These are phyloP conservation scores for Polypterus senegalus DNA, from an alignment of 2,113 vertebrate species.

Conservation along the genomic window DNA sequence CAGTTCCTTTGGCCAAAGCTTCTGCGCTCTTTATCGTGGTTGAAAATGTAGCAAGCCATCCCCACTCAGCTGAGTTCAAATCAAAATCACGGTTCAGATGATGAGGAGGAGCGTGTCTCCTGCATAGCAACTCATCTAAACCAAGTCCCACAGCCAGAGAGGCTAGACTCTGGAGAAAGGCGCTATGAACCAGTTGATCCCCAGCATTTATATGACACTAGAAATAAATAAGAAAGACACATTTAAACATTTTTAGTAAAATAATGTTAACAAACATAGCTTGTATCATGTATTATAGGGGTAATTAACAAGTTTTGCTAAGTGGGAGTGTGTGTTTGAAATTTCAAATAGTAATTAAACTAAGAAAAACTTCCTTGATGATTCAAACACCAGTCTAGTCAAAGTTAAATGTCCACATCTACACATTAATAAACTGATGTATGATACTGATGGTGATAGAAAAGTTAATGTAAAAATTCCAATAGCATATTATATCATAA, in stretches of 20 bases:
- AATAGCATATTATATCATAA: no score
- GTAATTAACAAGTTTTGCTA: no score
- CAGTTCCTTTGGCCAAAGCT: constrained; percentile 48
- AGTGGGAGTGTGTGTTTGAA: no score
- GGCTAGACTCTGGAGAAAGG: constrained; percentile 57
- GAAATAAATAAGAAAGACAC: constrained; percentile 7
- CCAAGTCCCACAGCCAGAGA: constrained; percentile 49
- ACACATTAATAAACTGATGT: no score
- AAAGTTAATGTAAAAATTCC: no score
- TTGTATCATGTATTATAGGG: no score
- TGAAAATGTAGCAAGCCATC: constrained; percentile 51
- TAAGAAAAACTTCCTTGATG: no score
- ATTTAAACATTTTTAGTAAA: neutral
- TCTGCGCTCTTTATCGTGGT: constrained; percentile 55
- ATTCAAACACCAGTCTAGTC: no score
- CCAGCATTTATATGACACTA: constrained; percentile 51
- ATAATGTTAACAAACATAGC: no score
- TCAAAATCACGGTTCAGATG: constrained; percentile 27
- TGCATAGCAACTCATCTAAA: constrained; percentile 50
- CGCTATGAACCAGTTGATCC: constrained; percentile 60
- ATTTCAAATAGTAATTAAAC: no score
- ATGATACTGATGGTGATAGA: no score
- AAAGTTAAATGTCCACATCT: no score
- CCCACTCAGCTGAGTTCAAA: constrained; percentile 45
- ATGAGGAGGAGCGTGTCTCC: constrained; percentile 40